Evolutionary conservation across 23 tunicate species (phyloP).

Genomic region (Clavelina lepadiformis): DNA sequence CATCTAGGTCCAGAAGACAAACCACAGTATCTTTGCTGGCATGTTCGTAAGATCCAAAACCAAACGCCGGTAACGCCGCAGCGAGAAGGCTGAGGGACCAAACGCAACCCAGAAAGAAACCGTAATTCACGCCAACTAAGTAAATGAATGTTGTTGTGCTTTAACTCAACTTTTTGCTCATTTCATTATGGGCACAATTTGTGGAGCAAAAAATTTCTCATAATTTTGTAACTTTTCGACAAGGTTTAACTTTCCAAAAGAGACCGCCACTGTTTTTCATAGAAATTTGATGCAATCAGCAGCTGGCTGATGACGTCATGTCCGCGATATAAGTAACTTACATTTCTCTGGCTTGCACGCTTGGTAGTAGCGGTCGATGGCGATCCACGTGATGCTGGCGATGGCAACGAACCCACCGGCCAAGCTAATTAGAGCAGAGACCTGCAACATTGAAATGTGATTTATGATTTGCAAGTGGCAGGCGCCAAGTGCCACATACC

Average conservation of each 20-base stretch:
- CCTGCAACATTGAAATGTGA: constrained; percentile 14
- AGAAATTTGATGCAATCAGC: too few relatives aligned
- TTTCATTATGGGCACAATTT: too few relatives aligned
- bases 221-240: too few relatives aligned
- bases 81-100: constrained; percentile 34
- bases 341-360: constrained; percentile 22
- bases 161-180: too few relatives aligned
- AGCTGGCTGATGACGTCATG: too few relatives aligned
- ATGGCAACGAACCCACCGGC: constrained; percentile 50
- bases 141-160: too few relatives aligned
- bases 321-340: too few relatives aligned
- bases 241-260: too few relatives aligned
- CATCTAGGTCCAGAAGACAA: constrained; percentile 45
- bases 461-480: background rate
- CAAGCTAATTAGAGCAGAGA: constrained; percentile 39
- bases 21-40: constrained; percentile 25
- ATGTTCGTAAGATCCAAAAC: constrained; percentile 57
- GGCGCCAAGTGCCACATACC: constrained; percentile 15
- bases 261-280: too few relatives aligned
- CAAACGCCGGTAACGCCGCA: constrained; percentile 53
- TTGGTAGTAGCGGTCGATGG: constrained; percentile 45
- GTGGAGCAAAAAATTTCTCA: too few relatives aligned
- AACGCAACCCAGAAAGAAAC: constrained; percentile 14
- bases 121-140: constrained; percentile 24
- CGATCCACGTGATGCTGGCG: constrained; percentile 41